Conservation (phyloP, 2,113 vertebrate genomes). For the Xyrauchen texanus region DNA sequence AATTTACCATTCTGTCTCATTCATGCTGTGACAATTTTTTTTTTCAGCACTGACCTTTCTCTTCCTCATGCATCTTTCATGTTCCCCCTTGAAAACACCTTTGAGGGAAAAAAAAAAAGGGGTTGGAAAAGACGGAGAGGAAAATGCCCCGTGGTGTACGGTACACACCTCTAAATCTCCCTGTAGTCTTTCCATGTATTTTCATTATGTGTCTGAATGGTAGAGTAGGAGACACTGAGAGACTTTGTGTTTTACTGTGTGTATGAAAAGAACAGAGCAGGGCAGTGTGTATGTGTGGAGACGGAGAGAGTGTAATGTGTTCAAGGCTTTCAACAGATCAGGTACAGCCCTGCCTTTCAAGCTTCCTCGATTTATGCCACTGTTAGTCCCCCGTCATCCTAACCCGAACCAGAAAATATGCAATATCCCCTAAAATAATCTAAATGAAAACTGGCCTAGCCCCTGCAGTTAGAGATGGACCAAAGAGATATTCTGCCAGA, state of each 20-base stretch:
- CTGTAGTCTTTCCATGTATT: slow-evolving; percentile 81
- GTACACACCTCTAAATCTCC: slow-evolving; percentile 83
- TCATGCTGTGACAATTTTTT: slow-evolving; percentile 76
- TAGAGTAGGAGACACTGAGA: not conserved
- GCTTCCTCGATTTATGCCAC: slow-evolving; percentile 91
- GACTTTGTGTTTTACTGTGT: slow-evolving; percentile 1
- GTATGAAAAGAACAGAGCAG: not conserved
- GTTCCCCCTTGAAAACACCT: slow-evolving; percentile 76
- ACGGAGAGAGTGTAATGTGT: not conserved
- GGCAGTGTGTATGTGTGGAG: not conserved
- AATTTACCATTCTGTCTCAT: slow-evolving; percentile 77
- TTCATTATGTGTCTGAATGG: slow-evolving; percentile 54
- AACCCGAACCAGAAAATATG: slow-evolving; percentile 91
- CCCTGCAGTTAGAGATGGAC: slow-evolving; percentile 82
- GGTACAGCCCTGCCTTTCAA: slow-evolving; percentile 95
- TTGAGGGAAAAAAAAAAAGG: slow-evolving; percentile 74
- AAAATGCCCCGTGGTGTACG: slow-evolving; percentile 76
- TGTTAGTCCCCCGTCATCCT: slow-evolving; percentile 84
- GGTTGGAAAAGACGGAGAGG: slow-evolving; percentile 73
- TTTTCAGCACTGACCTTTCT: slow-evolving; percentile 85
- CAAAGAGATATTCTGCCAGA: slow-evolving; percentile 90
- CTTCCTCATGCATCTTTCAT: slow-evolving; percentile 90
- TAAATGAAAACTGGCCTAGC: slow-evolving; percentile 96
- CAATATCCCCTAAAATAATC: slow-evolving; percentile 95
- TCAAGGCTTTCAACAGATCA: slow-evolving; percentile 54